These are phyloP conservation scores for Periparus ater DNA, from an alignment of 2,797 vertebrate species.

Conservation along the genomic window DNA sequence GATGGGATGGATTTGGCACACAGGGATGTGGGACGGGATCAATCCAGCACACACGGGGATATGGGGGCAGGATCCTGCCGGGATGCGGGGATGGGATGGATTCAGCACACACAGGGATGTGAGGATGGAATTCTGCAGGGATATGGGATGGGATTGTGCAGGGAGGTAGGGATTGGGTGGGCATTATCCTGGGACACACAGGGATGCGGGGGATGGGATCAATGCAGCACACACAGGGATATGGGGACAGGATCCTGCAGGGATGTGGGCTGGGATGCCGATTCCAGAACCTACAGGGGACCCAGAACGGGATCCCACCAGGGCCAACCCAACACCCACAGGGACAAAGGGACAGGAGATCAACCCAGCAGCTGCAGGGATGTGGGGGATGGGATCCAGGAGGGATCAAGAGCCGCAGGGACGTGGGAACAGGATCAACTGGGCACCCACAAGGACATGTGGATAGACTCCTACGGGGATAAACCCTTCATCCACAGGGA, in stretches of 20 bases:
- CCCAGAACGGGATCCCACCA: rapidly evolving
- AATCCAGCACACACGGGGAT: too few species aligned
- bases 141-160: too few species aligned
- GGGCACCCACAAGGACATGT: background rate
- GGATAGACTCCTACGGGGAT: background rate
- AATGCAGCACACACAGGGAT: rapidly evolving
- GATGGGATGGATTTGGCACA: too few species aligned
- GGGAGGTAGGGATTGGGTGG: too few species aligned
- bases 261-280: background rate
- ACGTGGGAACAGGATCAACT: background rate
- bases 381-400: background rate
- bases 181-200: too few species aligned
- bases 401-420: background rate
- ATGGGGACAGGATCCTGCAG: background rate
- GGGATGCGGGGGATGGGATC: background rate
- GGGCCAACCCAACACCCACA: too few species aligned
- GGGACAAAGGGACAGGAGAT: background rate
- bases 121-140: too few species aligned
- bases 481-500: background rate
- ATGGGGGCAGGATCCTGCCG: too few species aligned
- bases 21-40: too few species aligned
- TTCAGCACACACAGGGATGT: too few species aligned
- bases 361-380: background rate
- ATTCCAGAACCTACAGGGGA: background rate
- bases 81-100: too few species aligned